Percentiles rank a stretch among this genome's conserved stretches.
Conservation (phyloP, 2,888 invertebrate genomes). For the Papilio gigon region DNA sequence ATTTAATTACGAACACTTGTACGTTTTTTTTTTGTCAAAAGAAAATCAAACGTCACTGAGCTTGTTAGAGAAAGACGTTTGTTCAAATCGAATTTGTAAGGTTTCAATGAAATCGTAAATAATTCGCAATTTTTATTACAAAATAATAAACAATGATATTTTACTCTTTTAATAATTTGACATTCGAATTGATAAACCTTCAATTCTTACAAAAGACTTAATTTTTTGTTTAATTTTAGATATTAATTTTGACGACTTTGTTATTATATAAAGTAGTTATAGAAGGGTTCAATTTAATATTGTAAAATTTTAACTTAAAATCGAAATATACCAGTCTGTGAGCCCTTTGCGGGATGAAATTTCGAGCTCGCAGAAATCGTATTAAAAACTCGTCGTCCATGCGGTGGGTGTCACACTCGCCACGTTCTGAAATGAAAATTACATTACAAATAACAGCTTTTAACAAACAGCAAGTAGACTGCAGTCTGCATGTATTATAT, state of each 20-base stretch:
- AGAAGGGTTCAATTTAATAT: not conserved
- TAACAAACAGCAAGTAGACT: too few species aligned
- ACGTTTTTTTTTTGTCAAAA: not conserved
- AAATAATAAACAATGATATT: not conserved
- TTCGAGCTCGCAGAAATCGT: constrained; percentile 88
- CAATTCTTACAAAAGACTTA: too few species aligned
- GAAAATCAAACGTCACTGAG: not conserved
- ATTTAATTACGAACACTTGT: not conserved
- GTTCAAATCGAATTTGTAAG: not conserved
- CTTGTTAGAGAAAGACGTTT: not conserved
- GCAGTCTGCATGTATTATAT: too few species aligned
- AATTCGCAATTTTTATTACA: not conserved
- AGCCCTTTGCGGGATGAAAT: constrained; percentile 87
- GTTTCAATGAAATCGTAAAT: constrained; percentile 4
- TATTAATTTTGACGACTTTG: too few species aligned
- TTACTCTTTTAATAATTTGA: too few species aligned
- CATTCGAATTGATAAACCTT: too few species aligned
- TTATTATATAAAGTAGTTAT: too few species aligned
- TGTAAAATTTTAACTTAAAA: constrained; percentile 14
- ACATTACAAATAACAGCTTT: constrained; percentile 10
- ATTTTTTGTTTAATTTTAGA: too few species aligned
- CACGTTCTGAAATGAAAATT: constrained; percentile 83
- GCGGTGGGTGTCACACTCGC: constrained; percentile 88
- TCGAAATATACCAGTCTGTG: constrained; percentile 86
- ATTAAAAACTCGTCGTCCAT: constrained; percentile 89